Conservation (phyloP, 2,113 vertebrate genomes). For the Eurystomus gularis region DNA sequence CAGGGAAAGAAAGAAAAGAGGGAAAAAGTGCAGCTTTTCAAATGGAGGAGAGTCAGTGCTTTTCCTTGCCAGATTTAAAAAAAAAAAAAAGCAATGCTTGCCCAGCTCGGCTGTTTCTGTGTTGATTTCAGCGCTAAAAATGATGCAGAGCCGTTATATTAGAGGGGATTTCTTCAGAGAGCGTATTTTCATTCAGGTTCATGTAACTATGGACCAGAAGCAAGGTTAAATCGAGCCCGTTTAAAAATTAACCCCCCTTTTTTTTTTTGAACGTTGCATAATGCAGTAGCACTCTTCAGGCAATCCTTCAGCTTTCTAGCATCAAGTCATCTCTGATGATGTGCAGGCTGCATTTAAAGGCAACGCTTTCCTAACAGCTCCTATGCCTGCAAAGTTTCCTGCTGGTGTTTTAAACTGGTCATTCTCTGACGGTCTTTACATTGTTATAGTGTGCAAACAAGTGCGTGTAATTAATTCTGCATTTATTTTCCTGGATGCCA, state of each 20-base stretch:
- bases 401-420: neutral
- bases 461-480: neutral
- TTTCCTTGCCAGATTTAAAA: neutral
- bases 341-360: slow-evolving; percentile 21
- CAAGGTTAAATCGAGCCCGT: slow-evolving; percentile 23
- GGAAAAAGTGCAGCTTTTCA: neutral
- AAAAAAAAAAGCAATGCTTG: neutral
- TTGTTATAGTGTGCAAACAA: neutral
- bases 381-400: neutral
- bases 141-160: neutral
- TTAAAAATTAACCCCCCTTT: slow-evolving; percentile 23
- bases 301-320: slow-evolving; percentile 32
- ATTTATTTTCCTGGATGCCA: neutral
- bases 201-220: neutral
- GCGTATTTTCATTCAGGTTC: neutral
- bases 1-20: neutral
- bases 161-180: neutral
- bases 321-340: neutral
- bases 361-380: neutral
- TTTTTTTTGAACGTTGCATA: neutral
- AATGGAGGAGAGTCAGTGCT: neutral
- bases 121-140: slow-evolving; percentile 11
- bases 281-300: neutral
- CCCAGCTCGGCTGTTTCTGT: neutral
- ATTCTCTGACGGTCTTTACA: neutral